Base-by-base conservation (phyloP, 2,888 invertebrate species). In the Drepana falcataria region DNA sequence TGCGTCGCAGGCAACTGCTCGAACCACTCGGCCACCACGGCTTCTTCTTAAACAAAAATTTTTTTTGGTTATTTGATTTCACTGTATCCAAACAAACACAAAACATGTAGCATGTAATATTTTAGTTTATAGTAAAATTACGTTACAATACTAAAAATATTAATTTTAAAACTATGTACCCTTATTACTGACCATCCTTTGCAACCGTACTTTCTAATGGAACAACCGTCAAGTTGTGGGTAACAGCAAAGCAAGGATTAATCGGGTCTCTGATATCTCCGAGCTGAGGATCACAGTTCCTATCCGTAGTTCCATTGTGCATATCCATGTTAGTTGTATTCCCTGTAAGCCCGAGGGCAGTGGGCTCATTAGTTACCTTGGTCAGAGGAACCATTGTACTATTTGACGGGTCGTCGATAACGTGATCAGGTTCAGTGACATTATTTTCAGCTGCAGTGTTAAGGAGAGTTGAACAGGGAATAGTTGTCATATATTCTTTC, bases 391-490 rank as follows among this genome's bases (percentile, higher is more conserved):
- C 53, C 41, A 62, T 57, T 48, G 73, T 69, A 48, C 63, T 63
- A 55, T 73, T 73, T 35, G 68, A 61, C 47, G 64, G 59, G 59
- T 75, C 75, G 37, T 62, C 60, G 41, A 68, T 35, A 35, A 73
- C 53, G 21, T 21, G 21, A 34, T 83, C 77, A 33, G 88, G 78
- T 66, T 90, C 90, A n/a, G 90, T 89, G 0, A 88, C 89, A 69
- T 89, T 90, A 64, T 91, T 90, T 71, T 90, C 86, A 41, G 90
- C 88, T 33, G 91, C 91, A 47, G 83, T 77, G 55, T 82, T 90
- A 9, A 91, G 69, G 37, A 92, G 77, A 58, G 81, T 79, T 9
- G 91, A 88, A 68, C 91, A 91, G 34, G 91, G 88, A 63, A 91
- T 91, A 6, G 90, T 87, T 2, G 91, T 91, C 79, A 81, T 85